A percentile compares a stretch with the other conserved stretches of the same genome.
Evolutionary conservation across 2,797 vertebrate genomes (phyloP).

Genomic region (Erithacus rubecula): DNA sequence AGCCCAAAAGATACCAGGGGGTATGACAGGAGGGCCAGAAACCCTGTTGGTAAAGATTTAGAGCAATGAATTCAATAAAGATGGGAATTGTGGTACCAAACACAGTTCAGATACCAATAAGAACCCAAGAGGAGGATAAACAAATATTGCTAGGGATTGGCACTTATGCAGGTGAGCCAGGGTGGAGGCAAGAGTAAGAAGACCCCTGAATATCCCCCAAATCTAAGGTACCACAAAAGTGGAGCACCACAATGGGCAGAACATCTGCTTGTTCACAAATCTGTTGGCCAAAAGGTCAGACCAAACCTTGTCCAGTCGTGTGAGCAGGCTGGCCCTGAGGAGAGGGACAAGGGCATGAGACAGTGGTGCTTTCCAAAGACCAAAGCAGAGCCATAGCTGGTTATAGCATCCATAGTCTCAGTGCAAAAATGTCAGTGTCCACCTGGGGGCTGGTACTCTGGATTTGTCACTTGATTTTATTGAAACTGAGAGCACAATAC

Average conservation of each 20-base stretch:
- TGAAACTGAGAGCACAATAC: not conserved
- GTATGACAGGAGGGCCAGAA: not conserved
- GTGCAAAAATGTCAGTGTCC: not conserved
- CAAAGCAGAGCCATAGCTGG: not conserved
- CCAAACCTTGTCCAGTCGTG: not conserved
- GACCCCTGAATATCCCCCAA: not conserved
- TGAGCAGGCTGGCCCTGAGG: not conserved
- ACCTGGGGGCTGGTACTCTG: not conserved
- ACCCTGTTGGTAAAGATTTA: not conserved
- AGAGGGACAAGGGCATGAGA: not conserved
- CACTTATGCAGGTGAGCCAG: not conserved
- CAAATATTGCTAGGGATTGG: not conserved
- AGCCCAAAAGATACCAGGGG: not conserved
- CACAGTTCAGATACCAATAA: not conserved
- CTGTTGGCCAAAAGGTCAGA: not conserved
- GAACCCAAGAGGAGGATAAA: not conserved
- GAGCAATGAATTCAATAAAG: not conserved
- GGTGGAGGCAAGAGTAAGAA: not conserved
- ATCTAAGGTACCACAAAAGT: not conserved
- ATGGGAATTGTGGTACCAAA: not conserved
- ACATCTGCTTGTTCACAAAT: not conserved
- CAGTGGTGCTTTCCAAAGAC: not conserved
- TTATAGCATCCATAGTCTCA: not conserved
- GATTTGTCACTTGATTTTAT: not conserved
- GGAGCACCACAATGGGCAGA: not conserved